phyloP scores from a whole-genome alignment of 2,113 vertebrate genomes.

The Rhodinocichla rosea region DNA sequence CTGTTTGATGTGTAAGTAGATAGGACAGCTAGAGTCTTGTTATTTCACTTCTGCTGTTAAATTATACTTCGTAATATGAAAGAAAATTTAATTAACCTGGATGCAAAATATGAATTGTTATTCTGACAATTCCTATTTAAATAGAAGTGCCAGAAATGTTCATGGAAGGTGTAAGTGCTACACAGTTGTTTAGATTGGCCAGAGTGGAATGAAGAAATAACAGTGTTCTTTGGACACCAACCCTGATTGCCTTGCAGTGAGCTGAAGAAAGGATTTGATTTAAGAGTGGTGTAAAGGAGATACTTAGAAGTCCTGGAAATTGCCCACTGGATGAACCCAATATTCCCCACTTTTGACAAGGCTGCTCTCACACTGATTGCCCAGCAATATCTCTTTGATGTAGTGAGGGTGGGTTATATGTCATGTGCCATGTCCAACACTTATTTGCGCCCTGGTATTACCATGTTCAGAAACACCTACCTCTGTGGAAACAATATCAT shows the following conservation, averaged over 20 bases:
- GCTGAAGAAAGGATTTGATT: neutral
- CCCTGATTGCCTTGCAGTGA: neutral
- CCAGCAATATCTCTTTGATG: neutral
- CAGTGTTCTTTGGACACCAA: neutral
- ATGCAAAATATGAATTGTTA: neutral
- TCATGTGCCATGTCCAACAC: neutral
- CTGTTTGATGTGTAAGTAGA: neutral
- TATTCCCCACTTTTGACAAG: neutral
- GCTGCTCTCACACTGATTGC: neutral
- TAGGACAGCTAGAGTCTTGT: neutral
- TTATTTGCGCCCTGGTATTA: neutral
- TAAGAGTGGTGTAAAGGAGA: neutral
- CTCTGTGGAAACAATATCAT: neutral
- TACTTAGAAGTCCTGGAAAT: neutral
- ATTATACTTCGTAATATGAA: neutral
- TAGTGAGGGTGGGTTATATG: neutral
- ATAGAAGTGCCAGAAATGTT: neutral
- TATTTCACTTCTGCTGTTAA: neutral
- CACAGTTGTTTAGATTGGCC: neutral
- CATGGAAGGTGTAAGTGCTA: neutral
- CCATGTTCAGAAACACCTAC: neutral
- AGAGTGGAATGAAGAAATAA: neutral
- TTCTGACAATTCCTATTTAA: neutral
- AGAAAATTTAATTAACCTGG: constrained; percentile 10
- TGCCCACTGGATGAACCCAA: neutral